Evolutionary conservation across 2,113 vertebrate species (phyloP).

Genomic region (Petrocephalus microphthalmus): DNA sequence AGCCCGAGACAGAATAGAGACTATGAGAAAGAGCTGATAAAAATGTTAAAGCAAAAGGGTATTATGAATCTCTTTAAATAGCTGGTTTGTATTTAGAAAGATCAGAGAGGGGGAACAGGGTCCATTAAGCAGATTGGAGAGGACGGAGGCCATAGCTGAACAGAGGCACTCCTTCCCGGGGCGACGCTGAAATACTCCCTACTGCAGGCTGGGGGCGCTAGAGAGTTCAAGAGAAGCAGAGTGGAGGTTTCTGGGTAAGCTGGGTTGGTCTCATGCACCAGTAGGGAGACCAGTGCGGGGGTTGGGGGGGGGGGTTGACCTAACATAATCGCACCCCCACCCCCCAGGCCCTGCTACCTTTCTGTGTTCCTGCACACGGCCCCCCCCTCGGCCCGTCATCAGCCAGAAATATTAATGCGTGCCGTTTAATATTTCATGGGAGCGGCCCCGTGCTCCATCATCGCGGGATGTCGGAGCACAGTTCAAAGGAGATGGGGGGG

Average conservation of each 20-base stretch:
- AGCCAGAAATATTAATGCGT: constrained; percentile 12
- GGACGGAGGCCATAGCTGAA: neutral
- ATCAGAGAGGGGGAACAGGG: neutral
- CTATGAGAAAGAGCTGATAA: neutral
- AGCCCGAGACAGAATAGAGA: neutral
- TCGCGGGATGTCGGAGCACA: constrained; percentile 51
- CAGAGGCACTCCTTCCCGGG: neutral
- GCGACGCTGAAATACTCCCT: neutral
- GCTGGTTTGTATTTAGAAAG: neutral
- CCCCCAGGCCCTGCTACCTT: neutral
- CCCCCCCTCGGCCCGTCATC: neutral
- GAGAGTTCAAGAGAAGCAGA: neutral
- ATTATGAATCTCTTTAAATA: neutral
- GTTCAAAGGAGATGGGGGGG: constrained; percentile 53
- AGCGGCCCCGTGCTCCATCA: constrained; percentile 55
- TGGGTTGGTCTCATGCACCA: neutral
- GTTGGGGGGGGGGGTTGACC: neutral
- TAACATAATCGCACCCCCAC: neutral
- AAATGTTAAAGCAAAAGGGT: neutral
- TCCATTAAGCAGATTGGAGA: neutral
- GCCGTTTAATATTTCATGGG: constrained; percentile 29
- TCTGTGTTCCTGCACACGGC: neutral
- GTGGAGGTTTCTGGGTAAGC: neutral
- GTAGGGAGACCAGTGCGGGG: too few species aligned
- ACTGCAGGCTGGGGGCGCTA: neutral